Percentiles rank a stretch among this genome's conserved stretches.
phyloP scores from a whole-genome alignment of 37 sponge, comb jelly and placozoan genomes.

The Cladorhizidae sp. region DNA sequence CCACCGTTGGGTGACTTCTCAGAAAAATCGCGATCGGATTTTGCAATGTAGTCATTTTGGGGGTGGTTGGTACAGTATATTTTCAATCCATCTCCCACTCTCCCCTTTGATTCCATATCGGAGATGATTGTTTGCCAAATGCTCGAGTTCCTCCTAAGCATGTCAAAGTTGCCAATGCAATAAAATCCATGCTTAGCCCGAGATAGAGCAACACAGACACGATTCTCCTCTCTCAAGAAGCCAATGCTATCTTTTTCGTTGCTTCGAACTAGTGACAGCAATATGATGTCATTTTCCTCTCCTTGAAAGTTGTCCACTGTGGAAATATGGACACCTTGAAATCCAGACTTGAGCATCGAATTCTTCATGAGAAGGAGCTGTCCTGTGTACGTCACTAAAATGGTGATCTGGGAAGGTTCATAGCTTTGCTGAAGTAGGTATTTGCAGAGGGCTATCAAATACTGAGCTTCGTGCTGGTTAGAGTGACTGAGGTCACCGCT shows the following conservation, averaged over 20 bases:
- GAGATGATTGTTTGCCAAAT: conserved; percentile 74
- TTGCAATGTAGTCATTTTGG: conserved; percentile 29
- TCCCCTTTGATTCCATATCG: conserved; percentile 34
- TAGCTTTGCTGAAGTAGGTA: conserved; percentile 79
- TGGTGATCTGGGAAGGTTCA: conserved; percentile 70
- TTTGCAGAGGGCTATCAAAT: conserved; percentile 59
- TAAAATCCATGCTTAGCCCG: conserved; percentile 92
- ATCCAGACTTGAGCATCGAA: conserved; percentile 35
- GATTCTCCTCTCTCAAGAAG: conserved; percentile 78
- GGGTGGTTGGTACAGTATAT: conserved; percentile 83
- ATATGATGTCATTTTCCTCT: conserved; percentile 94
- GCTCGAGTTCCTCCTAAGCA: conserved; percentile 42
- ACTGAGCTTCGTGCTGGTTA: conserved; percentile 80
- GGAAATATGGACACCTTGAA: conserved; percentile 65
- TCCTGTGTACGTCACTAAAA: conserved; percentile 85
- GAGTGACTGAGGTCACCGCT: conserved; percentile 67
- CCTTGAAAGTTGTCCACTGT: conserved; percentile 95
- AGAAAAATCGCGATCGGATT: conserved; percentile 42
- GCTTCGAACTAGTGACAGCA: conserved; percentile 87
- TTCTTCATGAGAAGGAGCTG: conserved; percentile 67
- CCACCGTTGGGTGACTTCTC: conserved; percentile 75
- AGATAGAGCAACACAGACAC: conserved; percentile 95
- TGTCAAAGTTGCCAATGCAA: conserved; percentile 86
- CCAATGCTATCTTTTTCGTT: conserved; percentile 71
- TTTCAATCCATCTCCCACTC: conserved; percentile 46